Percentiles rank a stretch among this genome's conserved stretches.
Conservation (phyloP, 2,797 vertebrate species). For the Phaenicophaeus curvirostris region DNA sequence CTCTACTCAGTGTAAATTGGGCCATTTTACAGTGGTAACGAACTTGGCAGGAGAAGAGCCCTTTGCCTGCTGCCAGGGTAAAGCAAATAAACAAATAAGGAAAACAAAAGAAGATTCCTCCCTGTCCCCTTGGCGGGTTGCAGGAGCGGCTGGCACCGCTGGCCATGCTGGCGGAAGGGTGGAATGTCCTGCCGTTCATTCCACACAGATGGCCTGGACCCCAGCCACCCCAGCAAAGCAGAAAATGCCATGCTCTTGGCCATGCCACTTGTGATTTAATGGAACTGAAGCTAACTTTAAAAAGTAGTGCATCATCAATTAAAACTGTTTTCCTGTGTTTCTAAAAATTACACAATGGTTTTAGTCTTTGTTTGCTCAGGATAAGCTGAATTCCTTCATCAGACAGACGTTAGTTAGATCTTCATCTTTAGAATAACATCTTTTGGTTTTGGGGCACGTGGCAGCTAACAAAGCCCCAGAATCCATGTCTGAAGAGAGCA, state of each 20-base stretch:
- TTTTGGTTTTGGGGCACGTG: not conserved
- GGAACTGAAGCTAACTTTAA: not conserved
- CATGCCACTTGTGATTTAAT: slow-evolving; percentile 35
- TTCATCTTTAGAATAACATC: not conserved
- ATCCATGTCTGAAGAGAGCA: not conserved
- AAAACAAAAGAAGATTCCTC: slow-evolving; percentile 67
- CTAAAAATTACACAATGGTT: not conserved
- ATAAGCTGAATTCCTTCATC: not conserved
- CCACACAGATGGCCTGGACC: slow-evolving; percentile 69
- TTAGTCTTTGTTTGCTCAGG: not conserved
- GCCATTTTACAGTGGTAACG: slow-evolving; percentile 68
- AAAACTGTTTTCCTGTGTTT: not conserved
- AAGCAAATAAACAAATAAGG: slow-evolving; percentile 71
- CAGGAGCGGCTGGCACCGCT: slow-evolving; percentile 63
- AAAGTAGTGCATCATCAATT: not conserved
- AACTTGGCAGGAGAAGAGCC: slow-evolving; percentile 60
- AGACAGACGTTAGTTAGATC: not conserved
- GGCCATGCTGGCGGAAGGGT: slow-evolving; percentile 59
- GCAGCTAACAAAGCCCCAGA: not conserved
- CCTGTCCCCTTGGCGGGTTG: slow-evolving; percentile 26
- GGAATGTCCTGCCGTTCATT: slow-evolving; percentile 59
- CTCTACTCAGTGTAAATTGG: slow-evolving; percentile 42
- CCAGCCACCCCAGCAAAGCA: slow-evolving; percentile 29
- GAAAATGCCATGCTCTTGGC: slow-evolving; percentile 27
- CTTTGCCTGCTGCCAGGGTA: slow-evolving; percentile 63